Conservation (phyloP, 37 sponge, comb jelly and placozoan genomes). For the Eunapius fragilis region DNA sequence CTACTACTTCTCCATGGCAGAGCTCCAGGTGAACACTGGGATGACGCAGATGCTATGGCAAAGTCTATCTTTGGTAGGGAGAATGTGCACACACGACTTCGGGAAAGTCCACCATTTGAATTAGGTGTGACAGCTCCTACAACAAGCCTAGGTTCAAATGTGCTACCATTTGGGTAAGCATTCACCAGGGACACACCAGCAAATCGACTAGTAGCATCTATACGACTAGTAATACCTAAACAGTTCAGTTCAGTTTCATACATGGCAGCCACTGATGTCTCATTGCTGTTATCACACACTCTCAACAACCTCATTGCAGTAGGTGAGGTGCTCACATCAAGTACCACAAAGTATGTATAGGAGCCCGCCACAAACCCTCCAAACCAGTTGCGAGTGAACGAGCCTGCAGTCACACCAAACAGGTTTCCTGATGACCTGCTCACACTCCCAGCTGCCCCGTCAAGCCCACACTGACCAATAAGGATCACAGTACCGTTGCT, state of each 20-base stretch:
- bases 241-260: constrained; percentile 7
- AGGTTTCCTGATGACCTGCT: background rate
- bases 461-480: background rate
- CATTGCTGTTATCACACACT: constrained; percentile 10
- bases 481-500: background rate
- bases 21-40: background rate
- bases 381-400: constrained; percentile 4
- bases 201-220: background rate
- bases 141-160: background rate
- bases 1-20: background rate
- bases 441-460: background rate
- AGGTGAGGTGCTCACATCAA: background rate
- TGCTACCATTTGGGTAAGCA: background rate
- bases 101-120: background rate
- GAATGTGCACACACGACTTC: background rate
- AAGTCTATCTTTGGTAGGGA: constrained; percentile 9
- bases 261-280: background rate
- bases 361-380: background rate
- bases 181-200: constrained; percentile 6
- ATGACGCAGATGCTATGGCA: background rate
- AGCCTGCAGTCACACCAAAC: background rate
- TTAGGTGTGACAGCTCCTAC: background rate
- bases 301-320: background rate
- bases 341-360: constrained; percentile 18
- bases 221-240: background rate